Percentiles rank a stretch among this genome's conserved stretches.
Evolutionary conservation across 2,888 invertebrate species (phyloP).

Genomic region (Marronus borbonicus): DNA sequence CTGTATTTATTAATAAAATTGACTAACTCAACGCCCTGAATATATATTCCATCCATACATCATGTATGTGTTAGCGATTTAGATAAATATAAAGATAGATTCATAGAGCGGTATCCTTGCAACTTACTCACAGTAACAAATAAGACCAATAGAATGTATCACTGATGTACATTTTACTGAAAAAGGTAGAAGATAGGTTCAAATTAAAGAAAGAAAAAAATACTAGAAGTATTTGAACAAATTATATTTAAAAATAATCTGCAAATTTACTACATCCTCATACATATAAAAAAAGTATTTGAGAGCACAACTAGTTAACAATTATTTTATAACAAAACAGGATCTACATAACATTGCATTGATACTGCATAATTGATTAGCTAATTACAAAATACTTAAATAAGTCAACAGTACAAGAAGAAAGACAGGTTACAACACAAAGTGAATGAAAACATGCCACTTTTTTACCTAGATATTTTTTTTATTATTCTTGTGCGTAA

Average conservation of each 20-base stretch:
- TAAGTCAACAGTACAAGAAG: slow-evolving; percentile 14
- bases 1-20: no score
- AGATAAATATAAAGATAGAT: no score
- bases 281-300: slow-evolving; percentile 25
- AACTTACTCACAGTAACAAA: no score
- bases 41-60: no score
- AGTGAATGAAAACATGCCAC: neutral
- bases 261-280: neutral
- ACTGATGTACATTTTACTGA: no score
- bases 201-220: no score
- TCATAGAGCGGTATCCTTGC: no score
- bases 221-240: neutral
- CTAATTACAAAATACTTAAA: slow-evolving; percentile 51
- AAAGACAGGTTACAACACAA: neutral
- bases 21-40: no score
- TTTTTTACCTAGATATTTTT: neutral
- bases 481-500: slow-evolving; percentile 6
- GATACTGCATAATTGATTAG: slow-evolving; percentile 54
- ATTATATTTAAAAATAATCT: neutral
- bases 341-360: slow-evolving; percentile 58
- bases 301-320: slow-evolving; percentile 37
- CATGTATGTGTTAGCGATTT: no score
- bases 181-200: no score
- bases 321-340: slow-evolving; percentile 29
- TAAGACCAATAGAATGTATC: no score